Conservation (phyloP, 2,113 vertebrate genomes). For the Salvator merianae region DNA sequence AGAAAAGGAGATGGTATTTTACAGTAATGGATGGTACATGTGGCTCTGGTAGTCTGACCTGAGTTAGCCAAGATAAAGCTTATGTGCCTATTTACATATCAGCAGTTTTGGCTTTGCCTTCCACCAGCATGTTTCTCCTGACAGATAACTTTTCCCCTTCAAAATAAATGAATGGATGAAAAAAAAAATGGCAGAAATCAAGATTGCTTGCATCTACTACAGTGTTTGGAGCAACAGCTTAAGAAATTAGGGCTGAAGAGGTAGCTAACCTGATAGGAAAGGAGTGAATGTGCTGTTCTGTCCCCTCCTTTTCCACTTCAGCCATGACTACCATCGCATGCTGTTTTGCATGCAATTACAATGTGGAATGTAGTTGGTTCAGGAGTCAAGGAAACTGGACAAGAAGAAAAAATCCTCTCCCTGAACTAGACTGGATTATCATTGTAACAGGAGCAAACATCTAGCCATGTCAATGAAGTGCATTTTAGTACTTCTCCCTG, state of each 20-base stretch:
- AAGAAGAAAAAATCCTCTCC: conserved; percentile 59
- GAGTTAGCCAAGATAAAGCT: too few relatives aligned
- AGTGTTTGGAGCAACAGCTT: background rate
- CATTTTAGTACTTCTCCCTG: conserved; percentile 60
- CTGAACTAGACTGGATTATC: conserved; percentile 62
- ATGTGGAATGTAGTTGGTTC: background rate
- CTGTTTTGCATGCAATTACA: background rate
- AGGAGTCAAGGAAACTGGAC: conserved; percentile 1
- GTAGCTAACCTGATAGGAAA: background rate
- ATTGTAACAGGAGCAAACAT: conserved; percentile 70
- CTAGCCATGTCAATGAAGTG: conserved; percentile 52
- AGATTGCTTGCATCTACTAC: background rate
- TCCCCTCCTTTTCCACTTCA: background rate
- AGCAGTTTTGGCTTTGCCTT: too few relatives aligned
- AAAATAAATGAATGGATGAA: too few relatives aligned
- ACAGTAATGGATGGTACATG: too few relatives aligned
- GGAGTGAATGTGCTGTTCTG: background rate
- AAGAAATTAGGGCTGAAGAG: background rate
- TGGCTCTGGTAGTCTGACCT: too few relatives aligned
- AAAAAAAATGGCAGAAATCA: background rate
- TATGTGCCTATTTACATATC: too few relatives aligned
- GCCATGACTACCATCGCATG: background rate
- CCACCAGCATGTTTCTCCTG: too few relatives aligned
- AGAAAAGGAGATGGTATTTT: too few relatives aligned
- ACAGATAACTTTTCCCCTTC: too few relatives aligned